Evolutionary conservation across 2,797 vertebrate species (phyloP).

Genomic region (Melanotaenia parkinsoni): DNA sequence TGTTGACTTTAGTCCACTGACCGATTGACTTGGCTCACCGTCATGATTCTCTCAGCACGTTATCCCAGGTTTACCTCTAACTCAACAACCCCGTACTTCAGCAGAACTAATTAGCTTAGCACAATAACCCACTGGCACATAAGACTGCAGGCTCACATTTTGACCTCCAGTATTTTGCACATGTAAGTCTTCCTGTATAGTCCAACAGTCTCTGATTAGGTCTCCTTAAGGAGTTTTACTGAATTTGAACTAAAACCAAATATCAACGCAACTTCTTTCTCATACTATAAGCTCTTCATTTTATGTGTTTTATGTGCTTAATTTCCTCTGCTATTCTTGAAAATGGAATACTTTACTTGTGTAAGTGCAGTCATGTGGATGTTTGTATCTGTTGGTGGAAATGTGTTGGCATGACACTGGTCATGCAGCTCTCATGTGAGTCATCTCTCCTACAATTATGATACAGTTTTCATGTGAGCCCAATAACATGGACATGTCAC

Average conservation of each 20-base stretch:
- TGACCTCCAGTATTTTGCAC: slow-evolving; percentile 20
- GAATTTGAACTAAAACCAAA: not conserved
- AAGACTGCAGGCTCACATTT: slow-evolving; percentile 30
- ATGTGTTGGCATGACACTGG: too few species aligned
- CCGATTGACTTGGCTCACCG: slow-evolving; percentile 34
- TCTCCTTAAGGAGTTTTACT: not conserved
- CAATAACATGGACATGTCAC: too few species aligned
- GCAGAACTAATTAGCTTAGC: slow-evolving; percentile 77
- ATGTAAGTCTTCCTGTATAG: slow-evolving; percentile 5
- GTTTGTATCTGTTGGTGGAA: not conserved
- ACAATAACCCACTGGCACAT: slow-evolving; percentile 63
- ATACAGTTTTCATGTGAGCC: not conserved
- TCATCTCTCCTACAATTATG: not conserved
- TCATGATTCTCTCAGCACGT: slow-evolving; percentile 8
- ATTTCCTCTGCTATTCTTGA: not conserved
- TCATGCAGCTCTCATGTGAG: not conserved
- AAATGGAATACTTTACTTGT: not conserved
- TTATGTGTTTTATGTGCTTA: too few species aligned
- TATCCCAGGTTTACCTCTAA: slow-evolving; percentile 50
- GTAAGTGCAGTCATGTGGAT: not conserved
- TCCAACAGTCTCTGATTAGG: not conserved
- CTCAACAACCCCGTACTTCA: slow-evolving; percentile 36
- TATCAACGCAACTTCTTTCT: too few species aligned
- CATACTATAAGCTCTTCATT: too few species aligned
- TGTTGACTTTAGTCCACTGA: slow-evolving; percentile 49